Base-by-base conservation (phyloP, 2,888 invertebrate genomes). In the Macropis europaea region DNA sequence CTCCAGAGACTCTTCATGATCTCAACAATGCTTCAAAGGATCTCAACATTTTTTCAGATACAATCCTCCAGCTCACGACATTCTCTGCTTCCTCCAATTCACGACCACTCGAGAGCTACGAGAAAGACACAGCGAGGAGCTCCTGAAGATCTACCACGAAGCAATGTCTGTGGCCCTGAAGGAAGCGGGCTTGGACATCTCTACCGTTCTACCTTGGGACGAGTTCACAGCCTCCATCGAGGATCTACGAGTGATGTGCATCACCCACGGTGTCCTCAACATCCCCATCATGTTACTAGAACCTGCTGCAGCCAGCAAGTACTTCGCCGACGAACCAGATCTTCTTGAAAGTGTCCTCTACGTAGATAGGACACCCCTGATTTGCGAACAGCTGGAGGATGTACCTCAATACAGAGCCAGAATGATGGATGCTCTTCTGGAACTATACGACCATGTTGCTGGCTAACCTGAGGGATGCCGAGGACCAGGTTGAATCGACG, bases 41-140 rank as follows among this genome's bases (percentile, higher is more conserved):
- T 5, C 3, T 43, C 17, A 11, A 45, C n/a, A 11, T 3, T 3
- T 52, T 11, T 53, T 42, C 9, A 72, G 82, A 2, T 88, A 88
- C 72, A 86, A 87, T 43, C 88, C 89, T 22, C 89, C 90, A 3
- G 87, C 85, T 0, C 86, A 88, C 38, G 90, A 90, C 48, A 77
- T 90, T 2, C 59, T 88, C 5, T 86, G 86, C 43, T 87, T 90
- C 52, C 82, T 90, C 2, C 87, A 87, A 61, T 84, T 90, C 56
- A 88, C 88, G 36, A 87, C 88, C 1, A 86, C 81, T 0, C 73
- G 81, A 0, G 28, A 85, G 17, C 59, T 86, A 0, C 82, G 89
- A 1, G 59, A 81, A 0, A 42, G 82, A 2, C 81, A 86, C 50
- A 61, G 79, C 63, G 75, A 86, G 11, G 71, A 80, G 4, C 66